phyloP scores from a whole-genome alignment of 2,888 invertebrate species.

The Carpatolechia fugitivella region DNA sequence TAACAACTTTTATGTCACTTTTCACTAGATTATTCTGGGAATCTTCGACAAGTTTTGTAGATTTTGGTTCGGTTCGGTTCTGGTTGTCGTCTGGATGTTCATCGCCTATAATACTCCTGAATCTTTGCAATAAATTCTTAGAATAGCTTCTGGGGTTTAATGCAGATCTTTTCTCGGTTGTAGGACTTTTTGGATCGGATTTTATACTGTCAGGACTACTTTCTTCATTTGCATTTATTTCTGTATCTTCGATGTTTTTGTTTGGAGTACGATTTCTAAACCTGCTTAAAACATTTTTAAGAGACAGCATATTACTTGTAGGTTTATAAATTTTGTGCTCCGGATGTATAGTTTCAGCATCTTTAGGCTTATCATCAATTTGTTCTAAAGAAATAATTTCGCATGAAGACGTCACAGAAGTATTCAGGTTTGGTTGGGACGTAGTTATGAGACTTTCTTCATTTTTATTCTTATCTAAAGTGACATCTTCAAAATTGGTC shows the following conservation, averaged over 20 bases:
- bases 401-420: conserved; percentile 77
- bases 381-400: conserved; percentile 70
- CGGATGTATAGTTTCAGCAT: conserved; percentile 81
- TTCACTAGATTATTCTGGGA: conserved; percentile 40
- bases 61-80: conserved; percentile 44
- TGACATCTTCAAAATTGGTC: conserved; percentile 64
- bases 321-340: conserved; percentile 89
- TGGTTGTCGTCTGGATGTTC: conserved; percentile 64
- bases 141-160: conserved; percentile 71
- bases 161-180: conserved; percentile 61
- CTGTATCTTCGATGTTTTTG: conserved; percentile 56
- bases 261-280: conserved; percentile 69
- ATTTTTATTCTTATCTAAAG: conserved; percentile 59
- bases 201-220: conserved; percentile 54
- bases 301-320: conserved; percentile 73
- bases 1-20: conserved; percentile 61
- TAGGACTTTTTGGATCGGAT: conserved; percentile 62
- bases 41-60: conserved; percentile 35
- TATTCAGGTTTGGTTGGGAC: conserved; percentile 70
- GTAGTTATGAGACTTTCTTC: conserved; percentile 47
- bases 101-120: conserved; percentile 73
- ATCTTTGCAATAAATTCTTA: conserved; percentile 69
- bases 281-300: conserved; percentile 79
- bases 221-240: conserved; percentile 68
- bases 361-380: conserved; percentile 65